These are phyloP conservation scores for Phyllotis vaccarum DNA, from an alignment of 2,797 vertebrate genomes.

Conservation along the genomic window DNA sequence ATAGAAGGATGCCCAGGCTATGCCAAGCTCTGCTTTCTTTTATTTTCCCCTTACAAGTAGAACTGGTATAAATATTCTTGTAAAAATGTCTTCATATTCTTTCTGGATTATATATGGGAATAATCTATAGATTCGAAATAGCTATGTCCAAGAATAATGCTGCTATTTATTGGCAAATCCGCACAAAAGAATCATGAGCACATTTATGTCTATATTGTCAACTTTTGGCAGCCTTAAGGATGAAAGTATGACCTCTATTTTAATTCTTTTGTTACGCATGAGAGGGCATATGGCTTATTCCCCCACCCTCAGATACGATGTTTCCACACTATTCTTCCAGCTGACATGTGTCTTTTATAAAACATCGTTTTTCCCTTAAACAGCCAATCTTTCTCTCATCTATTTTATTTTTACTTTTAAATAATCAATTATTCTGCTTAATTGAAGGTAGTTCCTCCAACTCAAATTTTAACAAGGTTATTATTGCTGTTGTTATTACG, in stretches of 20 bases:
- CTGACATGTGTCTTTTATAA: neutral
- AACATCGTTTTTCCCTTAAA: neutral
- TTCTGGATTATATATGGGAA: neutral
- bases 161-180: neutral
- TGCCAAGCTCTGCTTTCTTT: neutral
- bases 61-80: neutral
- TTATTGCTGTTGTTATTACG: neutral
- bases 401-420: slow-evolving; percentile 42
- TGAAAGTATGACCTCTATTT: neutral
- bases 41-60: neutral
- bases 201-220: neutral
- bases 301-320: neutral
- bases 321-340: no score
- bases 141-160: neutral
- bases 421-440: slow-evolving; percentile 57
- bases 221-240: neutral
- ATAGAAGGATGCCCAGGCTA: neutral
- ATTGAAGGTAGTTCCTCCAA: slow-evolving; percentile 56
- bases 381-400: neutral
- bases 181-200: neutral
- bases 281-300: neutral
- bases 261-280: neutral
- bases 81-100: neutral
- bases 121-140: neutral
- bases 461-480: slow-evolving; percentile 5